These are phyloP conservation scores for Brachionus koreanus DNA, from an alignment of 1,140 invertebrate genomes.

Conservation along the genomic window DNA sequence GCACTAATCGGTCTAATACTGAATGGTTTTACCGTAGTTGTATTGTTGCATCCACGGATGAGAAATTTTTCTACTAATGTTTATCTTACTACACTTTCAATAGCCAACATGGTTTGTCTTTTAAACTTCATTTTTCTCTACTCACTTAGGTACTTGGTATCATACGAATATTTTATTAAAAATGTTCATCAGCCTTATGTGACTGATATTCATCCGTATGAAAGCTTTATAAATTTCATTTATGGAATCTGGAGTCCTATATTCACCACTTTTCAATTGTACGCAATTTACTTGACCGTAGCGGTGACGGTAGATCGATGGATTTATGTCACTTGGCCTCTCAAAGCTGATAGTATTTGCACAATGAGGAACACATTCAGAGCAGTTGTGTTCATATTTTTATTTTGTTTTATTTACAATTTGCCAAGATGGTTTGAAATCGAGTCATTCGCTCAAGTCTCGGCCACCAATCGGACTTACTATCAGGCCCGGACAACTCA, in stretches of 20 bases:
- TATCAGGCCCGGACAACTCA: not conserved
- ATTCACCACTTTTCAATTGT: slow-evolving; percentile 42
- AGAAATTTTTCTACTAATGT: slow-evolving; percentile 41
- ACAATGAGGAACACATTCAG: slow-evolving; percentile 11
- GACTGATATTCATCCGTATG: slow-evolving; percentile 27
- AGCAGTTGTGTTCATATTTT: slow-evolving; percentile 27
- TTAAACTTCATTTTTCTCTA: slow-evolving; percentile 21
- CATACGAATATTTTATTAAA: not conserved
- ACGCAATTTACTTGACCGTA: slow-evolving; percentile 36
- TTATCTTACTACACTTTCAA: not conserved
- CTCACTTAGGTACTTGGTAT: slow-evolving; percentile 20
- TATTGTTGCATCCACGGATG: slow-evolving; percentile 25
- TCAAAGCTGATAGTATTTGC: slow-evolving; percentile 30
- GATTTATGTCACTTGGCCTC: slow-evolving; percentile 39
- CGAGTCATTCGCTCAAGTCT: not conserved
- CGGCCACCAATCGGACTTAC: not conserved
- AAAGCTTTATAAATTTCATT: slow-evolving; percentile 20
- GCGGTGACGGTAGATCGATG: slow-evolving; percentile 36
- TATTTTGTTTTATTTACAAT: slow-evolving; percentile 44
- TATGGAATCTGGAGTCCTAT: slow-evolving; percentile 43
- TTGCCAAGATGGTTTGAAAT: slow-evolving; percentile 45
- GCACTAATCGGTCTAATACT: not conserved
- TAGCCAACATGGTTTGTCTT: slow-evolving; percentile 41
- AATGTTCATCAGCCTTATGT: not conserved
- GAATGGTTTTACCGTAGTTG: slow-evolving; percentile 31